Conservation (phyloP, 2,113 vertebrate genomes). For the Tonatia bakeri region DNA sequence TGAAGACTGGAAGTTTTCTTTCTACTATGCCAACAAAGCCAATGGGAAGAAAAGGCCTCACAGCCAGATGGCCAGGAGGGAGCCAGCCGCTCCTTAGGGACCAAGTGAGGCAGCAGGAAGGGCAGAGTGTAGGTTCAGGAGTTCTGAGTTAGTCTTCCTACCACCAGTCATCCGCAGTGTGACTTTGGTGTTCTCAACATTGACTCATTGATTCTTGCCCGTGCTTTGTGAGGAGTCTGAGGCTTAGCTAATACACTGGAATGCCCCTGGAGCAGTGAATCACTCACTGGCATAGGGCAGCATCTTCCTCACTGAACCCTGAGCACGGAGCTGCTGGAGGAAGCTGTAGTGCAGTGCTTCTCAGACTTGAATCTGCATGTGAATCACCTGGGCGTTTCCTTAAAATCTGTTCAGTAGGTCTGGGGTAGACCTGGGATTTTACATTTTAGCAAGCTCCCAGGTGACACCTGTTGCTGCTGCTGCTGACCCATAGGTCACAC, state of each 20-base stretch:
- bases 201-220: not conserved
- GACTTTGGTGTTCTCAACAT: not conserved
- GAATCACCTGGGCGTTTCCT: not conserved
- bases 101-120: not conserved
- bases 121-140: not conserved
- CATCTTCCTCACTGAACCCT: not conserved
- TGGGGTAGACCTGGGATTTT: not conserved
- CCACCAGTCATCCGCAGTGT: not conserved
- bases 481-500: not conserved
- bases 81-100: not conserved
- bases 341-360: not conserved
- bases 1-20: not conserved
- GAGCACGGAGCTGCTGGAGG: not conserved
- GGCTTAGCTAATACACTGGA: not conserved
- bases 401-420: not conserved
- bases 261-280: not conserved
- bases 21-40: not conserved
- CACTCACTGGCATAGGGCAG: not conserved
- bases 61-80: not conserved
- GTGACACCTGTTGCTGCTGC: not conserved
- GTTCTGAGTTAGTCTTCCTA: not conserved
- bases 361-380: not conserved
- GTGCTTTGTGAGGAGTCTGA: not conserved
- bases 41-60: not conserved
- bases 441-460: not conserved